These are phyloP conservation scores for Anas bahamensis DNA, from an alignment of 2,797 vertebrate genomes.

Conservation along the genomic window DNA sequence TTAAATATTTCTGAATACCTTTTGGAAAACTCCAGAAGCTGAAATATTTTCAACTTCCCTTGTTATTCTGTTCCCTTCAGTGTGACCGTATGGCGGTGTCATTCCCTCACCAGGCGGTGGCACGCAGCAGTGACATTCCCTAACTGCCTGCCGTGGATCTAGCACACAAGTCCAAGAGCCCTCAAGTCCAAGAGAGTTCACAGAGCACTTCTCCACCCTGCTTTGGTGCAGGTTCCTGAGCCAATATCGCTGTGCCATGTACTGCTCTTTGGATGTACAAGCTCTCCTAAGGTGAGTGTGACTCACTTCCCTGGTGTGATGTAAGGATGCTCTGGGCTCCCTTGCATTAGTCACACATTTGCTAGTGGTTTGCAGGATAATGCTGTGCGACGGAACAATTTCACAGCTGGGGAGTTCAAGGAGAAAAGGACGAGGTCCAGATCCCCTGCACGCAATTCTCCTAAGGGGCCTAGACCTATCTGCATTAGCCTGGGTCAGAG, in stretches of 20 bases:
- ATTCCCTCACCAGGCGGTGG: rapidly evolving
- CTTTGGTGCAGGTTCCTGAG: not conserved
- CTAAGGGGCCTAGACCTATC: not conserved
- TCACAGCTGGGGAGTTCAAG: not conserved
- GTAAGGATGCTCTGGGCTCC: not conserved
- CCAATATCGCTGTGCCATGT: rapidly evolving
- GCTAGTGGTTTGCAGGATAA: not conserved
- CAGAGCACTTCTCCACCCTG: rapidly evolving
- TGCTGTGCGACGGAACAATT: not conserved
- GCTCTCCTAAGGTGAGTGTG: not conserved
- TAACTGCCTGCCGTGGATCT: not conserved
- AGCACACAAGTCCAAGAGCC: not conserved
- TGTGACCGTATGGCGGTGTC: rapidly evolving
- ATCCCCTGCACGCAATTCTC: not conserved
- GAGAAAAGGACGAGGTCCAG: not conserved
- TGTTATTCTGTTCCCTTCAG: not conserved
- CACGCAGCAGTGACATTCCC: not conserved
- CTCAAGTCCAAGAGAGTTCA: not conserved
- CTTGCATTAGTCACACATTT: not conserved
- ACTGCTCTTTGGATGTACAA: not conserved
- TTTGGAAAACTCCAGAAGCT: not conserved
- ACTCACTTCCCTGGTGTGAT: too few species aligned
- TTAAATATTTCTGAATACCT: not conserved
- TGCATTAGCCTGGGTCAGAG: not conserved
- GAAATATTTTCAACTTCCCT: not conserved